phyloP scores from a whole-genome alignment of 2,888 invertebrate genomes.

The Chymomyza procnemis region DNA sequence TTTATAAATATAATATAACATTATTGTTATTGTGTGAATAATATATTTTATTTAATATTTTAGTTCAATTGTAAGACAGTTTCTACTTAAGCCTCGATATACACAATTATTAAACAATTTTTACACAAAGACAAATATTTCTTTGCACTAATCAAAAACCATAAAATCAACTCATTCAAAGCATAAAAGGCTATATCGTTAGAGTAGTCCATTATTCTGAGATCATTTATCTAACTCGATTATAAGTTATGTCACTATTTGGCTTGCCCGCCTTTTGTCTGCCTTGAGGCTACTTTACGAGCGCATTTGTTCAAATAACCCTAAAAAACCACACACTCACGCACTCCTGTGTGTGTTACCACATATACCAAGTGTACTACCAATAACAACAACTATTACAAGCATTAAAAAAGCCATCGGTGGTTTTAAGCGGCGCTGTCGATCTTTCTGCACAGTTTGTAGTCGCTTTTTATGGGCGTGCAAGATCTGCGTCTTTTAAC shows the following conservation, averaged over 20 bases:
- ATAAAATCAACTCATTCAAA: not conserved
- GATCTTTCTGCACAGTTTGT: conserved; percentile 40
- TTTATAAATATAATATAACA: too few species aligned
- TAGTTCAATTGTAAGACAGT: too few species aligned
- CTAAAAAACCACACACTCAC: conserved; percentile 18
- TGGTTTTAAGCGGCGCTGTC: conserved; percentile 37
- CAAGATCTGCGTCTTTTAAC: conserved; percentile 51
- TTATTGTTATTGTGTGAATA: too few species aligned
- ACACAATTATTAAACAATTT: too few species aligned
- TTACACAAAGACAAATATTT: not conserved
- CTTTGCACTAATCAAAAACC: not conserved
- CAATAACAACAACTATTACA: not conserved
- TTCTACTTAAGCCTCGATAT: too few species aligned
- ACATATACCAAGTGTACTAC: conserved; percentile 27
- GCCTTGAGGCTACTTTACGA: conserved; percentile 35
- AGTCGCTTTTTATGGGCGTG: conserved; percentile 66
- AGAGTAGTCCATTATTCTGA: not conserved
- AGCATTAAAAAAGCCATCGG: conserved; percentile 28
- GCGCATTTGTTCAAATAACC: conserved; percentile 20
- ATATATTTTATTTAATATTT: too few species aligned
- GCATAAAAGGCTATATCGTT: not conserved
- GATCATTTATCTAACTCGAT: not conserved
- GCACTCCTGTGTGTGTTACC: conserved; percentile 31
- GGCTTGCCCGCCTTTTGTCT: conserved; percentile 21
- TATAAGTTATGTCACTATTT: conserved; percentile 32